These are phyloP conservation scores for Candidula unifasciata DNA, from an alignment of 2,888 invertebrate species.

Conservation along the genomic window DNA sequence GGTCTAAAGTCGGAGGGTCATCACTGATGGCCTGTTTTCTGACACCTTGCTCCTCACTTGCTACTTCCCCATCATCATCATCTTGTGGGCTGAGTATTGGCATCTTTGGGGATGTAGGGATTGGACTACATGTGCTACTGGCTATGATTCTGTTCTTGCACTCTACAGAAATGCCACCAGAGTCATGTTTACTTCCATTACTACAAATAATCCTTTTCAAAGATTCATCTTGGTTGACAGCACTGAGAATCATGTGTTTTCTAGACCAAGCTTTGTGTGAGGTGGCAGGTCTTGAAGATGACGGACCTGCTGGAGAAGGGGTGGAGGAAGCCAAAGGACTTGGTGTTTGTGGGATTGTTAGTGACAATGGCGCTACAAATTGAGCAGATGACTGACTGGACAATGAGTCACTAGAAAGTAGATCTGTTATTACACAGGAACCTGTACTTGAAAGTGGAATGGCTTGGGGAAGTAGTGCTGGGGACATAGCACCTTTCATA, in stretches of 20 bases:
- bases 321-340: constrained; percentile 30
- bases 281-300: constrained; percentile 2
- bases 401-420: background rate
- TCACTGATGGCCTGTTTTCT: constrained; percentile 56
- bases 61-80: constrained; percentile 56
- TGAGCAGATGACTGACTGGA: constrained; percentile 31
- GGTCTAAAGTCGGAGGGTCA: constrained; percentile 69
- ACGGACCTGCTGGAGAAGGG: constrained; percentile 32
- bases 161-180: constrained; percentile 45
- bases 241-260: constrained; percentile 56
- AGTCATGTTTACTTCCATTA: constrained; percentile 44
- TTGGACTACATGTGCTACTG: constrained; percentile 50
- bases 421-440: background rate
- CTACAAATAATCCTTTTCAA: constrained; percentile 47
- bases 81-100: constrained; percentile 73
- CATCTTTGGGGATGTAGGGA: constrained; percentile 72
- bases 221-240: constrained; percentile 54
- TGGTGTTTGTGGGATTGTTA: constrained; percentile 52
- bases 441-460: background rate
- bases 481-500: background rate
- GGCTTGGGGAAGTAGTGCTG: background rate
- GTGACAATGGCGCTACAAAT: constrained; percentile 50
- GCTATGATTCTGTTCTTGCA: constrained; percentile 40
- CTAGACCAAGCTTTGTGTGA: constrained; percentile 50
- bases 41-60: constrained; percentile 39